Conservation (phyloP, 1,140 invertebrate species). For the Caenorhabditis briggsae region DNA sequence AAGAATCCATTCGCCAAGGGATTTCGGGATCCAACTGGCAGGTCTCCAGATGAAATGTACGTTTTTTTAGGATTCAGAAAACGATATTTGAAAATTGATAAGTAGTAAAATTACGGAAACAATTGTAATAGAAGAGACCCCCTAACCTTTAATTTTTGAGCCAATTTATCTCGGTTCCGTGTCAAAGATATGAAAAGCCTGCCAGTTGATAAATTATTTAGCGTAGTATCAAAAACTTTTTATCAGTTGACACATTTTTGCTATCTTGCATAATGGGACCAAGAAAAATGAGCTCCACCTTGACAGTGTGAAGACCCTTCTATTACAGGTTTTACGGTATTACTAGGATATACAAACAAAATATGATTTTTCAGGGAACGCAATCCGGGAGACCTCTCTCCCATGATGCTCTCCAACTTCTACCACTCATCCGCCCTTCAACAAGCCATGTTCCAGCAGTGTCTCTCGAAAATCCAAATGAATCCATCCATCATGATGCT, state of each 20-base stretch:
- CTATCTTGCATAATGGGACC: too few species aligned
- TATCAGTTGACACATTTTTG: too few species aligned
- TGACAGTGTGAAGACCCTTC: too few species aligned
- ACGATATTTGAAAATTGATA: neutral
- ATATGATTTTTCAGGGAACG: conserved; percentile 14
- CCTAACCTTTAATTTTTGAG: too few species aligned
- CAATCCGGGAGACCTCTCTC: neutral
- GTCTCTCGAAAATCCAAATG: conserved; percentile 20
- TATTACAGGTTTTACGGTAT: too few species aligned
- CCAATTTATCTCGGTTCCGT: too few species aligned
- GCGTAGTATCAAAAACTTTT: too few species aligned
- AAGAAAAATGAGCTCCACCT: too few species aligned
- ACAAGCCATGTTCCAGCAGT: conserved; percentile 48
- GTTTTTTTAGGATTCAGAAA: neutral
- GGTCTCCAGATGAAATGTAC: conserved; percentile 65
- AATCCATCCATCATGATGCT: conserved; percentile 50
- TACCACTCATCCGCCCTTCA: conserved; percentile 19
- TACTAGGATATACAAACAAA: neutral
- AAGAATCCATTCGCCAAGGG: conserved; percentile 96
- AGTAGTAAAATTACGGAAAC: neutral
- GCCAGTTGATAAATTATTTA: too few species aligned
- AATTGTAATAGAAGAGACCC: too few species aligned
- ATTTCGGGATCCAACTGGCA: conserved; percentile 83
- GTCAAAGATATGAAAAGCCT: too few species aligned
- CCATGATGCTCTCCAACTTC: conserved; percentile 46